Evolutionary conservation across 2,113 vertebrate species (phyloP).

Genomic region (Mesitornis unicolor): DNA sequence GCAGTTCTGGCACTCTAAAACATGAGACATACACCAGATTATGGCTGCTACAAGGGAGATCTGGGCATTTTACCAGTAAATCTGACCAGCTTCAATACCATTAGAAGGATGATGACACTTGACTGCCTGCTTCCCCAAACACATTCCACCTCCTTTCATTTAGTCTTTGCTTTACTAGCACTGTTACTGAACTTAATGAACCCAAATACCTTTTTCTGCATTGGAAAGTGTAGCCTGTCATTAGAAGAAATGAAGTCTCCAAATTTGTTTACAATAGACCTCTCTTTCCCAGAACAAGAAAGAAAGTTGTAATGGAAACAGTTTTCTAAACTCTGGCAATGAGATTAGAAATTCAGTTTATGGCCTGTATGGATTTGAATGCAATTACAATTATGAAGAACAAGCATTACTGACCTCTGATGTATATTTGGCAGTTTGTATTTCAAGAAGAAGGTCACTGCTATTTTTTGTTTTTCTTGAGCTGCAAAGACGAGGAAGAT

Average conservation of each 20-base stretch:
- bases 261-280: background rate
- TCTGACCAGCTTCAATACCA: conserved; percentile 24
- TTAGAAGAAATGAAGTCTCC: background rate
- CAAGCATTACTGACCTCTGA: background rate
- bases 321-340: background rate
- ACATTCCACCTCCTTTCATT: background rate
- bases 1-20: background rate
- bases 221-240: background rate
- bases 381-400: background rate
- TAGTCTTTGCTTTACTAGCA: conserved; percentile 49
- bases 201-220: conserved; percentile 19
- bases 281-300: background rate
- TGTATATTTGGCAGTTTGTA: background rate
- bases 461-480: background rate
- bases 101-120: conserved; percentile 45
- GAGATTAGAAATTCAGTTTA: background rate
- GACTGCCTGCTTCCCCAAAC: conserved; percentile 25
- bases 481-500: background rate
- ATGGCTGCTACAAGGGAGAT: conserved; percentile 6
- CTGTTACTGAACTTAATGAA: conserved; percentile 29
- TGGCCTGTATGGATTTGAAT: background rate
- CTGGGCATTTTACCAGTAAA: conserved; percentile 46
- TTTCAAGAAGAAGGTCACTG: background rate
- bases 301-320: background rate
- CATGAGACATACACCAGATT: conserved; percentile 4